Percentiles rank a stretch among this genome's conserved stretches.
Evolutionary conservation across 2,888 invertebrate species (phyloP).

Genomic region (Habrosyne pyritoides): DNA sequence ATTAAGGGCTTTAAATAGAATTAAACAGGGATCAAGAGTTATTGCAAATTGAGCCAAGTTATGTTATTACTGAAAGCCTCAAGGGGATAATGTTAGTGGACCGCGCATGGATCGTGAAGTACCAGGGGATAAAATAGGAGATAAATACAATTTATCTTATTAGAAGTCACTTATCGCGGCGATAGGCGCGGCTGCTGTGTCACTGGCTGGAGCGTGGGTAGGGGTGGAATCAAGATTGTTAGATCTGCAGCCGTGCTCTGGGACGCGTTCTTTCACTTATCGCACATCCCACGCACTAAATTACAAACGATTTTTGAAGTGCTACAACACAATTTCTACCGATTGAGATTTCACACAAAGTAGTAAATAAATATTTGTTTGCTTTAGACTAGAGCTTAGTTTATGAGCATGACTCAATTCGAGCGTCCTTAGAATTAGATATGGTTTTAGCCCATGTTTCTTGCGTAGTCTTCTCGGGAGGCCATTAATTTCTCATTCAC

Average conservation of each 20-base stretch:
- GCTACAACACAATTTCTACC: slow-evolving; percentile 18
- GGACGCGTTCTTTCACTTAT: slow-evolving; percentile 29
- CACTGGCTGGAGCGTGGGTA: slow-evolving; percentile 52
- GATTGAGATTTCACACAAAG: not conserved
- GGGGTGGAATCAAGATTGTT: slow-evolving; percentile 23
- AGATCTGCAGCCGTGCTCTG: slow-evolving; percentile 20
- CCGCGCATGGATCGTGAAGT: slow-evolving; percentile 51
- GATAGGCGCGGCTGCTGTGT: slow-evolving; percentile 43
- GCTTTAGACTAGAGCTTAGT: not conserved
- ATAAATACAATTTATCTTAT: slow-evolving; percentile 69
- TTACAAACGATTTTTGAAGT: slow-evolving; percentile 31
- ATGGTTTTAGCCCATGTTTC: slow-evolving; percentile 20
- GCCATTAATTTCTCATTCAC: slow-evolving; percentile 35
- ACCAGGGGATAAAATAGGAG: slow-evolving; percentile 57
- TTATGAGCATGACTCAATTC: not conserved
- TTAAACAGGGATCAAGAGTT: not conserved
- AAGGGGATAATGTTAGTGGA: slow-evolving; percentile 49
- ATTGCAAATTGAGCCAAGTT: slow-evolving; percentile 18
- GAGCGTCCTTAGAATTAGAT: not conserved
- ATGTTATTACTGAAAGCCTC: slow-evolving; percentile 42
- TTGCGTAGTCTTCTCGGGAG: slow-evolving; percentile 22
- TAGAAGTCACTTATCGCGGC: slow-evolving; percentile 49
- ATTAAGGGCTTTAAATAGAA: not conserved
- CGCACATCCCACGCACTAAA: slow-evolving; percentile 35
- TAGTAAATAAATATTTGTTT: not conserved